Evolutionary conservation across 1,140 invertebrate species (phyloP), one percentile per base, ranked within the genome.

Genomic region (Microplitis mediator): DNA sequence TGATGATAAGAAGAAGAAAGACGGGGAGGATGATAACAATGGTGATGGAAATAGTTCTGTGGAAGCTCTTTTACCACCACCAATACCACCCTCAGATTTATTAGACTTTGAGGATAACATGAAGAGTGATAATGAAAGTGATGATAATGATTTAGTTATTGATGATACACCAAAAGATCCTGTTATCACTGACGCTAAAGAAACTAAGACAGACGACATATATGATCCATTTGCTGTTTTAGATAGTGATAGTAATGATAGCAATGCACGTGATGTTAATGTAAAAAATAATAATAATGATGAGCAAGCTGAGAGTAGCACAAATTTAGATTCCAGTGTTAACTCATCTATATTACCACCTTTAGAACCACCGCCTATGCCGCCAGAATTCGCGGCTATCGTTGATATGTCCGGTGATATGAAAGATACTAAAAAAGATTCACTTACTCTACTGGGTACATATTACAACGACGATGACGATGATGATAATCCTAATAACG

Each of bases 61-160:
- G 1, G 69, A 39, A 9, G 52, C 81, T 54, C 75, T 81, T 3
- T 67, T 85, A 50, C 88, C 88, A 0, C 86, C 90, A 0, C 89
- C 90, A 0, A 88, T 90, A 68, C 90, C 90, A 3, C 91, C 91
- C 0, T 86, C 87, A 0, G 79, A 86, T 16, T 80, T 88, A 4
- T 64, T 88, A 6, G 85, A 85, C 58, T 84, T 85, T 9, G 85
- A 81, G 76, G 90, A 84, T 73, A 86, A 79, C 84, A 88, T 80
- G 51, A 88, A 77, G 82, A 88, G 83, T 71, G 86, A 80, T 76
- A 90, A 90, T 39, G 89, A 89, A 50, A 91, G 90, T 76, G 91
- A 92, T 74, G 88, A 90, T 2, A 90, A 91, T 13, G 73, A 76
- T 60, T 80, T 92, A 32, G 88, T 92, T 1, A 92, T 92, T n/a